Evolutionary conservation across 2,888 invertebrate genomes (phyloP).

Genomic region (Perizoma flavofasciatum): DNA sequence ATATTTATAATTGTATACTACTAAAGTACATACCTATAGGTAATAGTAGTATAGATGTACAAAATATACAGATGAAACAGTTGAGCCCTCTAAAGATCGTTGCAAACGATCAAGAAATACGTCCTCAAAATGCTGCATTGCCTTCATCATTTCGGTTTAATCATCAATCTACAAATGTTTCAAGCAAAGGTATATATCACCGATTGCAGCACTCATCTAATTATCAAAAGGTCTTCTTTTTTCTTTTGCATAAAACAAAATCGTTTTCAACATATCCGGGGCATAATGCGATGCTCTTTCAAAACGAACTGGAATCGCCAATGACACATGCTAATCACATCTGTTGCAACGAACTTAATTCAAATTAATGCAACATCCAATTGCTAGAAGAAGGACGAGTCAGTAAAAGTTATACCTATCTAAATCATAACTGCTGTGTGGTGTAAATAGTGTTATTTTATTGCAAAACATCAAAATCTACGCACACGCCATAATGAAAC

Average conservation of each 20-base stretch:
- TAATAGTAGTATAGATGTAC: no score
- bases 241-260: no score
- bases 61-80: no score
- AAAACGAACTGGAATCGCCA: constrained; percentile 5
- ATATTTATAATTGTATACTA: no score
- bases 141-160: no score
- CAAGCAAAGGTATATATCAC: background rate
- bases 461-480: constrained; percentile 35
- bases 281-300: constrained; percentile 17
- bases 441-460: constrained; percentile 6
- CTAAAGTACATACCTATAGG: no score
- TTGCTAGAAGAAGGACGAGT: constrained; percentile 24
- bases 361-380: constrained; percentile 23
- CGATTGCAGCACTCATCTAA: no score
- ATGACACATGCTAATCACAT: constrained; percentile 20
- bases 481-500: constrained; percentile 17
- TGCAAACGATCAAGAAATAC: no score
- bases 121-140: no score
- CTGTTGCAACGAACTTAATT: constrained; percentile 17
- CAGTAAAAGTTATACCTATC: constrained; percentile 26
- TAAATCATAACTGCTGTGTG: constrained; percentile 12
- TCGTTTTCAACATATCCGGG: constrained; percentile 30
- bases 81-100: no score
- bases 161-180: constrained; percentile 3
- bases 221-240: no score